Base-by-base conservation (phyloP, 2,113 vertebrate genomes). In the Cairina moschata region DNA sequence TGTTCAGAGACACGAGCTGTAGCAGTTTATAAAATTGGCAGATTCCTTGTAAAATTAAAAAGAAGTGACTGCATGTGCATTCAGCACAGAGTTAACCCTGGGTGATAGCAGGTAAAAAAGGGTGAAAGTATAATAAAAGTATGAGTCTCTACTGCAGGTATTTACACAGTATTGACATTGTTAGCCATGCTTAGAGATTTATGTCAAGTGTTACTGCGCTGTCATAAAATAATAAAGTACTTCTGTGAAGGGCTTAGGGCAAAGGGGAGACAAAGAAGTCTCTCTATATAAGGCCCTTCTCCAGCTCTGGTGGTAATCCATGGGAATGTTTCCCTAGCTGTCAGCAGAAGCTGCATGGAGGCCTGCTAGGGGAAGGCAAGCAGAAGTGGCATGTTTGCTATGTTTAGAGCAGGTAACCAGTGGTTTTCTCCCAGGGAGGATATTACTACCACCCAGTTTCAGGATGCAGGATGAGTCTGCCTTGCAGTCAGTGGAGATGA, bases 171-270 rank as follows among this genome's bases (percentile, higher is more conserved):
- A 95, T 93, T 40, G 74, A 89, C 86, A 79, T 60, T 92, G 83
- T 85, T 87, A 85, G 69, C 86, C 76, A n/a, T 62, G 46, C 88
- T 84, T 87, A 71, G 80, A 85, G 63, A 91, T 96, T 96, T 91
- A 77, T 77, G 74, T 94, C 77, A 85, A 92, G 93, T 92, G 93
- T 89, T 96, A 88, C 77, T 86, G 56, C 0, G 2, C 73, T 85
- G 78, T 89, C 92, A 85, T 96, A 97, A 97, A 97, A 88, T 92
- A 95, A 96, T 95, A 87, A 96, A 96, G 77, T 85, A 59, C 88
- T 93, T 95, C 71, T 93, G 54, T 77, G 66, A 91, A 96, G 91
- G 74, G 74, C 88, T 92, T 90, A 94, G 93, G 86, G 81, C 71
- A 92, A 69, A 87, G 78, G 83, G 77, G 63, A 85, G 88, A 28